Percentiles rank a stretch among this genome's conserved stretches.
Conservation (phyloP, 2,888 invertebrate species). For the Caenorhabditis zanzibari region DNA sequence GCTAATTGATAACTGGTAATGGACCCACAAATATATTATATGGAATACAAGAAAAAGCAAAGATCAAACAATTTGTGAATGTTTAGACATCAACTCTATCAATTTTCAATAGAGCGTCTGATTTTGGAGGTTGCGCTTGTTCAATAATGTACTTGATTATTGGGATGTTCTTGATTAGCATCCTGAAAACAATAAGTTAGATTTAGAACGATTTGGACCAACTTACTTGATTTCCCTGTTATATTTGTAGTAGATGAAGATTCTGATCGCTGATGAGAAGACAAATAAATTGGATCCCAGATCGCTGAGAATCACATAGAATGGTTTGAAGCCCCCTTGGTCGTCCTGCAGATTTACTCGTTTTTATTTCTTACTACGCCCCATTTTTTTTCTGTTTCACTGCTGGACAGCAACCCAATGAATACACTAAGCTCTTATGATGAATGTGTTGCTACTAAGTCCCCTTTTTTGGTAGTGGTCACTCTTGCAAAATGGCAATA, state of each 20-base stretch:
- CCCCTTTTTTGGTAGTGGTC: constrained; percentile 27
- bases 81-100: constrained; percentile 47
- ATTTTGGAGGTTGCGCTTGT: constrained; percentile 37
- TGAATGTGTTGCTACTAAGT: constrained; percentile 47
- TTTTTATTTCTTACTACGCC: not conserved
- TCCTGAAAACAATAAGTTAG: constrained; percentile 20
- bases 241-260: constrained; percentile 78
- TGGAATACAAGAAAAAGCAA: not conserved
- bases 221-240: constrained; percentile 72
- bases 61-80: not conserved
- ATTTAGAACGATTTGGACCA: not conserved
- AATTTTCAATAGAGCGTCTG: constrained; percentile 46
- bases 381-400: constrained; percentile 11
- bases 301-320: constrained; percentile 72
- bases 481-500: constrained; percentile 27
- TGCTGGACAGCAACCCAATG: not conserved
- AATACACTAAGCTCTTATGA: constrained; percentile 51
- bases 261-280: constrained; percentile 72
- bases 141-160: constrained; percentile 39
- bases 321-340: constrained; percentile 65
- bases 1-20: constrained; percentile 5
- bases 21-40: constrained; percentile 9
- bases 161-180: constrained; percentile 42
- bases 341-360: constrained; percentile 57
- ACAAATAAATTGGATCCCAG: constrained; percentile 75